Base-by-base conservation (phyloP, 2,797 vertebrate genomes). In the Ceryle rudis region DNA sequence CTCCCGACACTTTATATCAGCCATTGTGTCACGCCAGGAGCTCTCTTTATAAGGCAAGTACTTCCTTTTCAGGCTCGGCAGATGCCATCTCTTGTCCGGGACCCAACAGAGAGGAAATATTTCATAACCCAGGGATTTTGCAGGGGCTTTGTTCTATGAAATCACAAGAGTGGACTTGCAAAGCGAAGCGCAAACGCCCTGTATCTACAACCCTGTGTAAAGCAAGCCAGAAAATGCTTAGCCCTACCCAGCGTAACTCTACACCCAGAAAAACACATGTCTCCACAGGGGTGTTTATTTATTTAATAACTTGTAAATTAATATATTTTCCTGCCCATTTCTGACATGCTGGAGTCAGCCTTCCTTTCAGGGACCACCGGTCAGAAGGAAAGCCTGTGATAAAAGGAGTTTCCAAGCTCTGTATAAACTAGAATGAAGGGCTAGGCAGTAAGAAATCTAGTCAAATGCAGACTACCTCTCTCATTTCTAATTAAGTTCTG, bases 1-100 rank as follows among this genome's bases (percentile, higher is more conserved):
- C 54, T 10, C 72, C 95, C 0, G 90, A 91, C 97, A 95, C 97
- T 97, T 98, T 97, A 95, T 97, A 97, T 91, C 82, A 97, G 95
- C 97, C 97, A 97, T 94, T 96, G 97, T 96, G 96, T 97, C 85
- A 96, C 96, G 89, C 69, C 18, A 18, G 79, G 86, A 86, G 93
- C 81, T 5, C 74, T 71, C 98, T 97, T 91, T 97, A 97, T 95
- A 98, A 86, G 97, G 98, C 90, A 95, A 90, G 94, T 49, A 94
- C n/a, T 95, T 95, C 97, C 97, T 97, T 96, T 97, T 97, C 97
- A 88, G 97, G 95, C 94, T 96, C 91, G 80, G 93, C 97, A 97
- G 97, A 97, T 97, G 97, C 86, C 96, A 85, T 78, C 87, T 93
- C 95, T 96, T 89, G 86, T 80, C 90, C 3, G 6, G 71, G 85